A percentile compares a stretch with the other conserved stretches of the same genome.
Conservation (phyloP, 2,113 vertebrate species). For the Platysteira castanea region DNA sequence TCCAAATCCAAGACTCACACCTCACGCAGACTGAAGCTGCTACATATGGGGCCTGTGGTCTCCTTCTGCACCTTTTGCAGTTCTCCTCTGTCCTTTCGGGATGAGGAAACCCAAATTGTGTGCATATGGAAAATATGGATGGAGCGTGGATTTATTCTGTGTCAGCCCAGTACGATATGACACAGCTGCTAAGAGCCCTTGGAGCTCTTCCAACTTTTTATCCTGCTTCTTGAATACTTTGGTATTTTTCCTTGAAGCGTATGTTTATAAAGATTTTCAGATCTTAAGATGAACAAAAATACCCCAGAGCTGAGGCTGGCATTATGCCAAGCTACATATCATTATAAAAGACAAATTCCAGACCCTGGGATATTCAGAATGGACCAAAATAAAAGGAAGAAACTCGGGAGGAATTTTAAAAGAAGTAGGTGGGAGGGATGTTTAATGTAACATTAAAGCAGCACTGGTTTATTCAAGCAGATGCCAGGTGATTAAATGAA, state of each 20-base stretch:
- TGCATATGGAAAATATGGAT: accelerated
- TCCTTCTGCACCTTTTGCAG: background rate
- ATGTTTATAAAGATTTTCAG: background rate
- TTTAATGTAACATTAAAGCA: background rate
- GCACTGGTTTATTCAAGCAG: background rate
- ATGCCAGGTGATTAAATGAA: background rate
- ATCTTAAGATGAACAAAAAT: background rate
- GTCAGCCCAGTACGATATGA: background rate
- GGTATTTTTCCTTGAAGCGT: background rate
- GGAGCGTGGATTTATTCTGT: background rate
- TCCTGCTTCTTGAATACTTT: background rate
- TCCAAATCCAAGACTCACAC: background rate
- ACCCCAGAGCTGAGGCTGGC: background rate
- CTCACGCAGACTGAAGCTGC: background rate
- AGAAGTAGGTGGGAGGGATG: background rate
- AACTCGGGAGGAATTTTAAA: background rate
- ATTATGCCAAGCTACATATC: background rate
- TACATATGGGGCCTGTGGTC: background rate
- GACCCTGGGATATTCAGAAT: background rate
- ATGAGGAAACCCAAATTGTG: background rate
- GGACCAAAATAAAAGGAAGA: background rate
- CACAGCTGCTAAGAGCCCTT: background rate
- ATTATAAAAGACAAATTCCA: background rate
- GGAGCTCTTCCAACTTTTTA: background rate
- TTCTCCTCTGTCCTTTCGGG: background rate